Conservation (phyloP, 1,140 invertebrate genomes). For the Drosophila yakuba region DNA sequence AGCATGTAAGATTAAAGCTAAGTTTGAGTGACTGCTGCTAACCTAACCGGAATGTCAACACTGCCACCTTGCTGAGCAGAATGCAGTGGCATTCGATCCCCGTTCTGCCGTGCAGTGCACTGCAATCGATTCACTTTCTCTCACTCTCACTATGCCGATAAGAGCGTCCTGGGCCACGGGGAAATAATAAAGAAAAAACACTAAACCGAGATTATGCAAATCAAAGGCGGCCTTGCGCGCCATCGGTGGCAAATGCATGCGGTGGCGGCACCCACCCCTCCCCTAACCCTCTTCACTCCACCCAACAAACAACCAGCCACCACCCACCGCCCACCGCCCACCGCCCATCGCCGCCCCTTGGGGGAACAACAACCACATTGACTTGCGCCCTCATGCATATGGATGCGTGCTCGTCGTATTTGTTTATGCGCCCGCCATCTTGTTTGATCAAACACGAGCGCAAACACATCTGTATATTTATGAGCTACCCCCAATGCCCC, state of each 20-base stretch:
- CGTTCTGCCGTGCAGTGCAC: background rate
- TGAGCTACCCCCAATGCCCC: conserved; percentile 34
- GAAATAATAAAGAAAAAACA: conserved; percentile 33
- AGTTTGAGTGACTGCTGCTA: no score
- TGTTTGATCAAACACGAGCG: conserved; percentile 74
- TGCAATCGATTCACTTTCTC: conserved; percentile 30
- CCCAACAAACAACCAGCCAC: no score
- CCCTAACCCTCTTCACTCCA: background rate
- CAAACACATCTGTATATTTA: conserved; percentile 75
- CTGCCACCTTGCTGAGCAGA: background rate
- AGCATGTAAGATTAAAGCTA: no score
- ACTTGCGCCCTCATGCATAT: conserved; percentile 72
- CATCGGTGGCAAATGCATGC: conserved; percentile 37
- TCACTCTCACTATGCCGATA: conserved; percentile 1
- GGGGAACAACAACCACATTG: conserved; percentile 46
- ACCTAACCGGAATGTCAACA: background rate
- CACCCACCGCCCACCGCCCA: no score
- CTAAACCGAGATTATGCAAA: conserved; percentile 76
- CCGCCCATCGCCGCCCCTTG: background rate
- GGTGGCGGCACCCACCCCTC: background rate
- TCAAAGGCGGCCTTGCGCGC: conserved; percentile 47
- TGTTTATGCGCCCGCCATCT: conserved; percentile 66
- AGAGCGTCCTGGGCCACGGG: background rate
- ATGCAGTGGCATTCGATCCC: conserved; percentile 1
- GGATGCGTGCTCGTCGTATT: conserved; percentile 54